Base-by-base conservation (phyloP, 2,797 vertebrate species). In the Manis javanica region DNA sequence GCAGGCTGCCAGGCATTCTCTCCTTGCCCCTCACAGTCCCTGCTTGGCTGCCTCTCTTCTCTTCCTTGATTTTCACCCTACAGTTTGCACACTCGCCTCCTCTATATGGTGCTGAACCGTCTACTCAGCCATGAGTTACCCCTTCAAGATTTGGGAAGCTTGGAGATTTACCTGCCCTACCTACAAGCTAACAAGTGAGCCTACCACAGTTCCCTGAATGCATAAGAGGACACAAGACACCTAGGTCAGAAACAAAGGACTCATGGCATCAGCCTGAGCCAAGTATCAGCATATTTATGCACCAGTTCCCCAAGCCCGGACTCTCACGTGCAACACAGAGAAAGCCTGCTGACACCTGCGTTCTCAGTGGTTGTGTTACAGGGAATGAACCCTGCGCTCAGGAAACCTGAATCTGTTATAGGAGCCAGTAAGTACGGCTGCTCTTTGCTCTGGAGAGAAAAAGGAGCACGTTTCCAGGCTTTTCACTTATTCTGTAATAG, bases 131-230 rank as follows among this genome's bases (percentile, higher is more conserved):
- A 6, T 29, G n/a, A 53, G 79, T 15, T 0, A 51, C 24, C 42
- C 37, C 14, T 0, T 21, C 29, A 31, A 34, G 55, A 79, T 2
- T 82, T 14, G 24, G 29, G 57, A 51, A 5, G 5, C 13, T 29
- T 9, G 1, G n/a, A 49, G 81, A 53, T 7, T 11, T 3, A n/a
- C 46, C 46, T 46, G 46, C 42, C 21, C 72, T 5, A 6, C 31
- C 7, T 14, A 12, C 72, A 23, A 46, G 29, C 64, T 13, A 21
- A 37, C 74, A 23, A 23, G 24, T 1, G 31, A 68, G 61, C 71
- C 1, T 26, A 1, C 55, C 19, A 2, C 10, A 0, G 18, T 1
- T 24, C 63, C 46, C 7, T 0, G 3, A 37, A 42, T 4, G 24
- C 71, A 12, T 31, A 21, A 57, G 61, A 23, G 59, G 72, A 23